Evolutionary conservation across 2,113 vertebrate genomes (phyloP).

Genomic region (Mormyrus iriodes): DNA sequence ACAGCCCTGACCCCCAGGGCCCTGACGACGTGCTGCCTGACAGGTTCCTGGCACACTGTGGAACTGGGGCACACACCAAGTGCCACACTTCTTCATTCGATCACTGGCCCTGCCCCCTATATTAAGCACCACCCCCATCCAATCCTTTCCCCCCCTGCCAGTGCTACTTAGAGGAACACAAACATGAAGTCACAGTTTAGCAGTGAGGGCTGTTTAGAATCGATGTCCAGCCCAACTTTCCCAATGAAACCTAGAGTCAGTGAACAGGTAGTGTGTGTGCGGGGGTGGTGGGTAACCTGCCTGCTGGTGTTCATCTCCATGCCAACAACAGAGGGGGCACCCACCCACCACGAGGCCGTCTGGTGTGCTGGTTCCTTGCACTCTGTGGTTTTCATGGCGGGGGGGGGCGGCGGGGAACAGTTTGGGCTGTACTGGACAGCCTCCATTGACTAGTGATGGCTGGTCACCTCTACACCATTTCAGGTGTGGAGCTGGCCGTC

Average conservation of each 20-base stretch:
- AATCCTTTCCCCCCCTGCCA: neutral
- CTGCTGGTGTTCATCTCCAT: neutral
- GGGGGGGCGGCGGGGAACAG: neutral
- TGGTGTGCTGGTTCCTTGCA: neutral
- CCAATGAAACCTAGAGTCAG: neutral
- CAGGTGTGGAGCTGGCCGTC: neutral
- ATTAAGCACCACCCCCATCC: neutral
- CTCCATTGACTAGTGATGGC: neutral
- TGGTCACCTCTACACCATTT: neutral
- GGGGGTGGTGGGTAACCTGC: neutral
- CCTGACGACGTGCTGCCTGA: neutral
- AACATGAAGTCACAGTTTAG: neutral
- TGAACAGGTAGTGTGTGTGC: neutral
- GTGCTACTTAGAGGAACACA: neutral
- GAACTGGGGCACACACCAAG: neutral
- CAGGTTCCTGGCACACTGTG: neutral
- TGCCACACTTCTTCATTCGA: neutral
- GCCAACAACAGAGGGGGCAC: neutral
- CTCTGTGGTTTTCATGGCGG: neutral
- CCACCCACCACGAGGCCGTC: neutral
- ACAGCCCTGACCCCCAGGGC: neutral
- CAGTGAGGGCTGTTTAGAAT: neutral
- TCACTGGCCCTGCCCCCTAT: neutral
- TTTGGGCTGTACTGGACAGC: neutral
- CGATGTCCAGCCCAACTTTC: neutral